Evolutionary conservation across 2,113 vertebrate genomes (phyloP), one percentile per base, ranked within the genome.

Genomic region (Nibea coibor): DNA sequence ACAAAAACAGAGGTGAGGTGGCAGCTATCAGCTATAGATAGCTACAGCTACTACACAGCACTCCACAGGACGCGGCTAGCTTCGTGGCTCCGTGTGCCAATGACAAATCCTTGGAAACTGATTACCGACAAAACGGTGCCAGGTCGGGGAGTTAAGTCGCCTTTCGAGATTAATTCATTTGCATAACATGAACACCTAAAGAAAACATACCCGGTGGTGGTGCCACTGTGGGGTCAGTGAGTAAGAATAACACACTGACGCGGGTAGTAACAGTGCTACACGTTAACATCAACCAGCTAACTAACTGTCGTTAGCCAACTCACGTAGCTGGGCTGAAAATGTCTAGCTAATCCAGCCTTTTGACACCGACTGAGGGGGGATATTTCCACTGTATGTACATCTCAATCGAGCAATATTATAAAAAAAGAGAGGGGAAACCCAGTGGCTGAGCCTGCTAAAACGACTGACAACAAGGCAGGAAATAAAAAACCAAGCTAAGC

Each of bases 401-500:
- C 4, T 10, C 1, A 2, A 39, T 10, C 19, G 8, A 26, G 7
- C 1, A 50, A 24, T 20, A 4, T 6, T 61, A 7, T 10, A 42
- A 47, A 39, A 47, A 39, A 26, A 47, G 19, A 39, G 4, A 39
- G 51, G 4, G 45, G 0, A 61, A 35, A 7, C 5, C 5, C 56
- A 42, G 9, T 9, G 11, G 31, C 4, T 45, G 59, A 77, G 42
- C 2, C 59, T 20, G 24, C 4, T 15, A 28, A 82, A 72, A 63
- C 31, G 26, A 65, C 53, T 81, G 75, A 84, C 80, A 89, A 83
- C 66, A 87, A 78, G 67, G 75, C 88, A 91, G 89, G 88, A 93
- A 86, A 88, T 84, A 81, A 77, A 70, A 69, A 47, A 39, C 7
- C 35, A 66, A 78, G 86, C 85, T 81, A 82, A 81, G 82, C 83